Evolutionary conservation across 2,113 vertebrate genomes (phyloP).

Genomic region (Oreochromis niloticus): DNA sequence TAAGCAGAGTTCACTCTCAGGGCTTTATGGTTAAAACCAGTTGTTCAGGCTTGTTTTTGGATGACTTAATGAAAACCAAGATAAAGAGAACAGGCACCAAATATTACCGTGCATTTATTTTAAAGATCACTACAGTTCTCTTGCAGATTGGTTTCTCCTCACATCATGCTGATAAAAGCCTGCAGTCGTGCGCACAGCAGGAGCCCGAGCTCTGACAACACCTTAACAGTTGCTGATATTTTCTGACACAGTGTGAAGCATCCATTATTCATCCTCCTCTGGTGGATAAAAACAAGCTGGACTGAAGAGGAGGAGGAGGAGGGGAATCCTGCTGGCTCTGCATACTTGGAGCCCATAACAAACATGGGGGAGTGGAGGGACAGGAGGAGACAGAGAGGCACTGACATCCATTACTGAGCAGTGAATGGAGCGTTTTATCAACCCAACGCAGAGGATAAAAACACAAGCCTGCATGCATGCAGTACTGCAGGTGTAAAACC

Average conservation of each 20-base stretch:
- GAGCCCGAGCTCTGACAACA: background rate
- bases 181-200: background rate
- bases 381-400: background rate
- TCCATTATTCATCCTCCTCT: constrained; percentile 34
- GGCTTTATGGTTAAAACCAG: background rate
- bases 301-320: background rate
- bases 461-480: background rate
- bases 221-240: background rate
- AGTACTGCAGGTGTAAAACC: background rate
- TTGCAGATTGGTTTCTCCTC: background rate
- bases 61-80: background rate
- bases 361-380: background rate
- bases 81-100: background rate
- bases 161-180: background rate
- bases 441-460: background rate
- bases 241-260: constrained; percentile 3
- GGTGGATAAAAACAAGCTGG: background rate
- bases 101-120: background rate
- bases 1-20: background rate
- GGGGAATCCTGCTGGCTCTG: background rate
- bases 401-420: background rate
- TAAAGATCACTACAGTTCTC: background rate
- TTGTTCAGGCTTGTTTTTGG: background rate
- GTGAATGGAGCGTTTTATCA: constrained; percentile 6
- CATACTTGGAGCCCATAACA: background rate